Conservation (phyloP, 2,113 vertebrate species). For the Tichodroma muraria region DNA sequence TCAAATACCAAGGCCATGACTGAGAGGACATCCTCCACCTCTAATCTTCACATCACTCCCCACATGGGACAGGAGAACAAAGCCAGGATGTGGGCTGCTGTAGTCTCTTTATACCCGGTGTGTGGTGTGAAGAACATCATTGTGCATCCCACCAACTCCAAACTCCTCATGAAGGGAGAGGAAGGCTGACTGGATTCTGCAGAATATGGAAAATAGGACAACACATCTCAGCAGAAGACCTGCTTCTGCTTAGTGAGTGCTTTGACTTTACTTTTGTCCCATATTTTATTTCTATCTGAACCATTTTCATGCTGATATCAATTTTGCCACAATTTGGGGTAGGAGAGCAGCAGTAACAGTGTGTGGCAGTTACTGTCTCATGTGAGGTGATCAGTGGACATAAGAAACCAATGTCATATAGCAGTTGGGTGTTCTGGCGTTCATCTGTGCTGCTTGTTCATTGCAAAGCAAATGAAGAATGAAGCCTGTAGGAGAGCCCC, state of each 20-base stretch:
- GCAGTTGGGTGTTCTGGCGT: not conserved
- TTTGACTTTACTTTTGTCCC: not conserved
- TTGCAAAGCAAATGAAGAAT: not conserved
- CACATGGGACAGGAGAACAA: not conserved
- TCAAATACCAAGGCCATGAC: not conserved
- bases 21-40: not conserved
- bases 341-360: not conserved
- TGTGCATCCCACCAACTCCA: not conserved
- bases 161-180: not conserved
- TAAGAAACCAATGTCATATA: not conserved
- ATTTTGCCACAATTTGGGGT: not conserved
- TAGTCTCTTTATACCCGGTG: not conserved
- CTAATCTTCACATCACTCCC: not conserved
- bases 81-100: not conserved
- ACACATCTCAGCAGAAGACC: not conserved
- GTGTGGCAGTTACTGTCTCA: not conserved
- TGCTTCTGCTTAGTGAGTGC: not conserved
- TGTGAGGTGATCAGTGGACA: not conserved
- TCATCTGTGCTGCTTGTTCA: not conserved
- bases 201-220: not conserved
- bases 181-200: not conserved
- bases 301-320: not conserved
- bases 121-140: not conserved
- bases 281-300: not conserved
- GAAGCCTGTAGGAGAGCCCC: not conserved